Conservation (phyloP, 2,113 vertebrate genomes). For the Crotalus viridis region DNA sequence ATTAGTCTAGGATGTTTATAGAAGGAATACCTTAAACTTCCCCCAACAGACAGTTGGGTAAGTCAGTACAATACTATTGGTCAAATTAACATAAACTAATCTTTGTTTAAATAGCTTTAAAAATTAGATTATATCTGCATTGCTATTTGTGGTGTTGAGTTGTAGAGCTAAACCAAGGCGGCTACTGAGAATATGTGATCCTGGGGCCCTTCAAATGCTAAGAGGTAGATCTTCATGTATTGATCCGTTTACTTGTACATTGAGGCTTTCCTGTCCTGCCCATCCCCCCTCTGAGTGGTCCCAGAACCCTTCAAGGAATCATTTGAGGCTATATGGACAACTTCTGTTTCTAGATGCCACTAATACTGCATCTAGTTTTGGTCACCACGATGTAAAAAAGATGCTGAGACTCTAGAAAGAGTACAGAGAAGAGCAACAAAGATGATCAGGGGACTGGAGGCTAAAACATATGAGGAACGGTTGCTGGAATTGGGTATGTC, state of each 20-base stretch:
- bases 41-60: conserved; percentile 32
- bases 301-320: not conserved
- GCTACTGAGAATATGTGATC: not conserved
- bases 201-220: not conserved
- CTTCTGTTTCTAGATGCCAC: not conserved
- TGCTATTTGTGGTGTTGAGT: too few relatives aligned
- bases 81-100: not conserved
- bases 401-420: too few relatives aligned
- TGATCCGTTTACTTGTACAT: not conserved
- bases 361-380: too few relatives aligned
- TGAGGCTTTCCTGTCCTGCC: not conserved
- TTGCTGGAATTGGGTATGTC: too few relatives aligned
- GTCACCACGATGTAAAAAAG: too few relatives aligned
- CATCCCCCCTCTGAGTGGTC: not conserved
- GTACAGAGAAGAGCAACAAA: too few relatives aligned
- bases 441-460: too few relatives aligned
- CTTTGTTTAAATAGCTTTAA: not conserved
- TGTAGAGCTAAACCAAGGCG: not conserved
- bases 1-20: conserved; percentile 50
- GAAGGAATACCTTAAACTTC: conserved; percentile 49
- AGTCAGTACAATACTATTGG: conserved; percentile 1
- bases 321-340: not conserved
- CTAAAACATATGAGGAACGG: too few relatives aligned
- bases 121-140: not conserved
- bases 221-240: not conserved